Percentiles rank a stretch among this genome's conserved stretches.
These are phyloP conservation scores for Microctenopoma stevenorrisi DNA, from an alignment of 2,797 vertebrate species.

Conservation along the genomic window DNA sequence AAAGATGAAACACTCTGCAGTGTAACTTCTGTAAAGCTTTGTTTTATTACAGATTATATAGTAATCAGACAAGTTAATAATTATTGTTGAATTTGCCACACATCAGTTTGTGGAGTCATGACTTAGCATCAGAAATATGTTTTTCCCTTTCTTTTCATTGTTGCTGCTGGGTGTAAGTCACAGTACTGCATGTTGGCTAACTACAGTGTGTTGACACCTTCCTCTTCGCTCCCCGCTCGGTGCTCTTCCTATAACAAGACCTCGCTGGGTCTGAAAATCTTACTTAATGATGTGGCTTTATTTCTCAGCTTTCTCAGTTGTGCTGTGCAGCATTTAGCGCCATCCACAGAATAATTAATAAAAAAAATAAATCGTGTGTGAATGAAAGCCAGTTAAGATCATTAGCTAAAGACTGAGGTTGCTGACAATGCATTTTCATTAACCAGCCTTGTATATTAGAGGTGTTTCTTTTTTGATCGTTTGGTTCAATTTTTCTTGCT, in stretches of 20 bases:
- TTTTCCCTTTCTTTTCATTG: too few relatives aligned
- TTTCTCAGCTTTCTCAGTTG: not conserved
- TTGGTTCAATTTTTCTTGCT: constrained; percentile 34
- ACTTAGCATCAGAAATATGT: too few relatives aligned
- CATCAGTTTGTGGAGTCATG: too few relatives aligned
- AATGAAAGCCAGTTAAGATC: constrained; percentile 45
- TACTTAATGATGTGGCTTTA: not conserved
- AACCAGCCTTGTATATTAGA: constrained; percentile 48
- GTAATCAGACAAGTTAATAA: too few relatives aligned
- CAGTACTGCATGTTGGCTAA: constrained; percentile 33
- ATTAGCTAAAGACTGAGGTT: constrained; percentile 47
- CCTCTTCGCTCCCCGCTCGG: not conserved
- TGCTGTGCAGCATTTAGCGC: constrained; percentile 2
- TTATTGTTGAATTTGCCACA: too few relatives aligned
- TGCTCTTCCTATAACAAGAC: constrained; percentile 3
- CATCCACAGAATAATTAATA: constrained; percentile 18
- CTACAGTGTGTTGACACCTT: constrained; percentile 41
- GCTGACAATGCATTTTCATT: constrained; percentile 29
- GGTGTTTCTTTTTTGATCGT: constrained; percentile 52
- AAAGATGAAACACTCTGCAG: too few relatives aligned
- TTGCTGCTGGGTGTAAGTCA: constrained; percentile 3
- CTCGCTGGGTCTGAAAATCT: constrained; percentile 2
- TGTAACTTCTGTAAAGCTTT: too few relatives aligned
- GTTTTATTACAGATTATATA: too few relatives aligned
- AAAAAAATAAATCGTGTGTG: constrained; percentile 51